These are phyloP conservation scores for Glossophaga mutica DNA, from an alignment of 2,797 vertebrate genomes.

Conservation along the genomic window DNA sequence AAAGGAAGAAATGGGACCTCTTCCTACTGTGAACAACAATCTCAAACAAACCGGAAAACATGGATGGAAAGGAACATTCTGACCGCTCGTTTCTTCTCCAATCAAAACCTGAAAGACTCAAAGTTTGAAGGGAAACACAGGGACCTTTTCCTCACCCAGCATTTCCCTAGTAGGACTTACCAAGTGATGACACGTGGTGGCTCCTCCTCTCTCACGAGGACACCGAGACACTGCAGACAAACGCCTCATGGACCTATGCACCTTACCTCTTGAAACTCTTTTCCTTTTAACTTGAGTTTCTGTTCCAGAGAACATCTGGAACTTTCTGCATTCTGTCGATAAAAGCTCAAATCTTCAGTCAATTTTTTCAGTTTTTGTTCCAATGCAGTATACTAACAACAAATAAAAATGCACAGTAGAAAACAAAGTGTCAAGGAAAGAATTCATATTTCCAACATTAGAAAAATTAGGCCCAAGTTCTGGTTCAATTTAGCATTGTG, in stretches of 20 bases:
- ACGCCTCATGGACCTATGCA: background rate
- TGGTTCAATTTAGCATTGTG: background rate
- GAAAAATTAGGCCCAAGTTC: background rate
- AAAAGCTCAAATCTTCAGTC: conserved; percentile 91
- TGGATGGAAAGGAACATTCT: background rate
- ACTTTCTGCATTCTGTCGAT: conserved; percentile 93
- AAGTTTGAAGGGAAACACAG: background rate
- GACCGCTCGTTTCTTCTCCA: background rate
- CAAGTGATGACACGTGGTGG: background rate
- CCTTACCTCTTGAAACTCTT: conserved; percentile 90
- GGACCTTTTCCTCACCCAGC: background rate
- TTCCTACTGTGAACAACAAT: background rate
- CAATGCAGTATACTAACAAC: conserved; percentile 83
- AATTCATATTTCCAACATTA: background rate
- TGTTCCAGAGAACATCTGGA: conserved; percentile 87
- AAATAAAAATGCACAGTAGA: background rate
- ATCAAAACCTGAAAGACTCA: background rate
- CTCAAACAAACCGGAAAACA: background rate
- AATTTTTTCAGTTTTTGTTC: conserved; percentile 92
- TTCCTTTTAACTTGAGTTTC: conserved; percentile 92
- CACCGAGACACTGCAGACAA: background rate
- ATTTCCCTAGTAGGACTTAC: background rate
- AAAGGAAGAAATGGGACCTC: background rate
- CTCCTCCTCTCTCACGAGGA: background rate
- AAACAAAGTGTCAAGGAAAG: background rate